These are phyloP conservation scores for Gambusia affinis DNA, from an alignment of 2,113 vertebrate genomes.

Conservation along the genomic window DNA sequence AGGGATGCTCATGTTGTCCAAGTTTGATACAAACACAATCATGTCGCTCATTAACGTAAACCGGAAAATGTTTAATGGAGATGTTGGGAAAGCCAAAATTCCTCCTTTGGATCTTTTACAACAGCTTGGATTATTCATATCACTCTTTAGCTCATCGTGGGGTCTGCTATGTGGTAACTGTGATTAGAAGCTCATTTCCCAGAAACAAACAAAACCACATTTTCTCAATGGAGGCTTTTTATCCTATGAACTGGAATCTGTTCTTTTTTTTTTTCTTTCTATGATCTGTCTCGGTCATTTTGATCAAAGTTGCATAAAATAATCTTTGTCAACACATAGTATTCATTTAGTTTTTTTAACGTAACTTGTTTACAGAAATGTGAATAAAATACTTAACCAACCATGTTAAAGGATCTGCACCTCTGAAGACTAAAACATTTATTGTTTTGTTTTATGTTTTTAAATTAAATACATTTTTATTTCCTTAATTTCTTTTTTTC, in stretches of 20 bases:
- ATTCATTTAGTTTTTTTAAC: neutral
- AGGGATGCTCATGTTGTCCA: constrained; percentile 6
- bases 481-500: constrained; percentile 13
- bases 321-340: neutral
- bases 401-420: neutral
- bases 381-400: neutral
- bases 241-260: neutral
- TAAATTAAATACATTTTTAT: neutral
- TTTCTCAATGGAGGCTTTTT: too few relatives aligned
- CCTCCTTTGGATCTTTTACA: constrained; percentile 16
- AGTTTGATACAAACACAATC: constrained; percentile 1
- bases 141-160: neutral
- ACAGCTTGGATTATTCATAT: constrained; percentile 10
- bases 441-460: neutral
- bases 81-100: constrained; percentile 25
- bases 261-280: neutral
- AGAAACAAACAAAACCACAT: too few relatives aligned
- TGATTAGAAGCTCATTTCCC: neutral
- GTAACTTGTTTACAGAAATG: neutral
- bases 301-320: neutral
- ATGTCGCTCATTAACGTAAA: constrained; percentile 27
- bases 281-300: neutral
- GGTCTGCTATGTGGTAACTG: neutral
- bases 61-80: constrained; percentile 27
- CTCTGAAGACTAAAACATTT: neutral